Evolutionary conservation across 37 sponge, comb jelly and placozoan species (phyloP).

Genomic region (Theonella swinhoei): DNA sequence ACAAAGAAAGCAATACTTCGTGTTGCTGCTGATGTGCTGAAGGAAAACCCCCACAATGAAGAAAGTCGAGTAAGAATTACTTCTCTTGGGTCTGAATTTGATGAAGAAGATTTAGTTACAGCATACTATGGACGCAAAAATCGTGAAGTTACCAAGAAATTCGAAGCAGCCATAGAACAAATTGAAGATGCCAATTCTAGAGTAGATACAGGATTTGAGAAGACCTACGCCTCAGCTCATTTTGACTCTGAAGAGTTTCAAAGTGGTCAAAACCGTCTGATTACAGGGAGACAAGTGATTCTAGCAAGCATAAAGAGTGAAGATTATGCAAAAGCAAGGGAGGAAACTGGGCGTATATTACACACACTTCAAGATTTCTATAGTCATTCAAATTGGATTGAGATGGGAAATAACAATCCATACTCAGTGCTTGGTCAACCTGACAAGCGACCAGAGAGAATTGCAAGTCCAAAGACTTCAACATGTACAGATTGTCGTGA

Average conservation of each 20-base stretch:
- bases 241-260: conserved; percentile 48
- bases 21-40: conserved; percentile 28
- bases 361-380: conserved; percentile 66
- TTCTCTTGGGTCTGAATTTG: not conserved
- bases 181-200: conserved; percentile 37
- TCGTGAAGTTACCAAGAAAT: not conserved
- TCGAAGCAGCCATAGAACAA: conserved; percentile 18
- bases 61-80: conserved; percentile 29
- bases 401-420: no score
- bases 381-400: no score
- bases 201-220: conserved; percentile 9
- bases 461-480: no score
- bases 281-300: not conserved
- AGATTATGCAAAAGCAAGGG: conserved; percentile 22
- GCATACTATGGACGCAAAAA: conserved; percentile 41
- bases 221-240: conserved; percentile 19
- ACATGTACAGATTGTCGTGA: no score
- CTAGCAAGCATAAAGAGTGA: conserved; percentile 14
- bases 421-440: no score
- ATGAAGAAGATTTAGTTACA: conserved; percentile 1
- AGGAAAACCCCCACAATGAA: conserved; percentile 36
- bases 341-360: conserved; percentile 29
- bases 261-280: no score
- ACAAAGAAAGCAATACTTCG: conserved; percentile 20
- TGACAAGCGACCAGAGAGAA: no score